phyloP scores from a whole-genome alignment of 2,113 vertebrate genomes.

The Dipodomys spectabilis region DNA sequence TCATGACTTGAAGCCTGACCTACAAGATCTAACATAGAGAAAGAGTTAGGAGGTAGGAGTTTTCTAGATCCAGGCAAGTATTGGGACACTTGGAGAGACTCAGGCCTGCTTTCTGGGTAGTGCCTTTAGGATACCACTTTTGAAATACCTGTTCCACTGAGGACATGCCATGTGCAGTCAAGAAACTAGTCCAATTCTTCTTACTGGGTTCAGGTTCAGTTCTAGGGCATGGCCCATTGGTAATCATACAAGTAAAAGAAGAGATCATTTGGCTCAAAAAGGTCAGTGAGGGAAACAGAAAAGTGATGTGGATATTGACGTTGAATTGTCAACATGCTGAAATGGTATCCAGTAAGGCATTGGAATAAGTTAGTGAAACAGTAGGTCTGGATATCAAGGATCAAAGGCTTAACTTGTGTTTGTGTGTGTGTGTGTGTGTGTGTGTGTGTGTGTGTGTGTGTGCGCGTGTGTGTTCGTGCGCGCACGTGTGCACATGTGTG shows the following conservation, averaged over 20 bases:
- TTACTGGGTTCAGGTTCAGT: not conserved
- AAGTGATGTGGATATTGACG: not conserved
- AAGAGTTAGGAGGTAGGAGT: not conserved
- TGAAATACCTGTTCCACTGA: not conserved
- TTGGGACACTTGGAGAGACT: not conserved
- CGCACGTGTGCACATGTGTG: too few relatives aligned
- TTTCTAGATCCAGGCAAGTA: not conserved
- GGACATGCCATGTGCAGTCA: not conserved
- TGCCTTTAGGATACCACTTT: not conserved
- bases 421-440: too few relatives aligned
- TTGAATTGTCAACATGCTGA: not conserved
- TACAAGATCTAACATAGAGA: not conserved
- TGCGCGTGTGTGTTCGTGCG: too few relatives aligned
- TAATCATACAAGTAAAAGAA: not conserved
- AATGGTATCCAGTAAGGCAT: not conserved
- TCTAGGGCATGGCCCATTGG: not conserved
- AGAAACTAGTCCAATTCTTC: not conserved
- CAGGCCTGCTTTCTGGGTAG: not conserved
- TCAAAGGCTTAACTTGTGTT: too few relatives aligned
- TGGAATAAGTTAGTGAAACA: not conserved
- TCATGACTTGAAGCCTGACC: not conserved
- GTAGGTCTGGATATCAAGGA: not conserved
- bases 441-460: too few relatives aligned
- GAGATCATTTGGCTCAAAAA: not conserved
- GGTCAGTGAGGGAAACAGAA: not conserved